These are phyloP conservation scores for Ceyx margarethae DNA, from an alignment of 2,113 vertebrate genomes.

Conservation along the genomic window DNA sequence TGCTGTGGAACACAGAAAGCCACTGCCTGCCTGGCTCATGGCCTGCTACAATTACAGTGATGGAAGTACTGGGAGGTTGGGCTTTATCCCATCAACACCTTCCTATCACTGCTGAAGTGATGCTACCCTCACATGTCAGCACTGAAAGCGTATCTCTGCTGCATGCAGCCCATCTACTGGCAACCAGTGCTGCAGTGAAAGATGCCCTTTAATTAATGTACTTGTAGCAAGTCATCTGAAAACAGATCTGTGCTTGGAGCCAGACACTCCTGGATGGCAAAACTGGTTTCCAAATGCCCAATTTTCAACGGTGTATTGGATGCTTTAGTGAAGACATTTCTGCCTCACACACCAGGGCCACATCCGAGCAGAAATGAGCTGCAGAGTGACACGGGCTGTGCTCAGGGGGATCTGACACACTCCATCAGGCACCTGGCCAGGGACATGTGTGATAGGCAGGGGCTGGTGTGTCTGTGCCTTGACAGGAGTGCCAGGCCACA, in stretches of 20 bases:
- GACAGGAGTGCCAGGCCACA: rapidly evolving
- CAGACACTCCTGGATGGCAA: not conserved
- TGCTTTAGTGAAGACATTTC: not conserved
- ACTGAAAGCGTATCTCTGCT: not conserved
- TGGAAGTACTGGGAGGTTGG: not conserved
- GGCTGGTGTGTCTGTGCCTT: rapidly evolving
- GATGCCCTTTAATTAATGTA: conserved; percentile 11
- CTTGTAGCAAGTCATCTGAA: conserved; percentile 1
- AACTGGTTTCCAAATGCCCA: not conserved
- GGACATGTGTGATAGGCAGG: rapidly evolving
- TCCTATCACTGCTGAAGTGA: conserved; percentile 20
- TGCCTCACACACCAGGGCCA: not conserved
- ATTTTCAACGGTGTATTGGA: rapidly evolving
- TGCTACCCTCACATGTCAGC: conserved; percentile 32
- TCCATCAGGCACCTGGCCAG: not conserved
- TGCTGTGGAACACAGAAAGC: not conserved
- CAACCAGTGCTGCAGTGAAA: not conserved
- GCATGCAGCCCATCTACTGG: not conserved
- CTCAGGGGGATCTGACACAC: not conserved
- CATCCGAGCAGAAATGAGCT: not conserved
- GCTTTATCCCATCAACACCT: conserved; percentile 49
- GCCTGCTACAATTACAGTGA: not conserved
- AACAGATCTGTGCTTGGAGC: not conserved
- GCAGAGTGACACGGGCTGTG: not conserved
- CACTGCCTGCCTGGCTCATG: not conserved